Conservation (phyloP, 2,888 invertebrate species). For the Peribatodes rhomboidaria region DNA sequence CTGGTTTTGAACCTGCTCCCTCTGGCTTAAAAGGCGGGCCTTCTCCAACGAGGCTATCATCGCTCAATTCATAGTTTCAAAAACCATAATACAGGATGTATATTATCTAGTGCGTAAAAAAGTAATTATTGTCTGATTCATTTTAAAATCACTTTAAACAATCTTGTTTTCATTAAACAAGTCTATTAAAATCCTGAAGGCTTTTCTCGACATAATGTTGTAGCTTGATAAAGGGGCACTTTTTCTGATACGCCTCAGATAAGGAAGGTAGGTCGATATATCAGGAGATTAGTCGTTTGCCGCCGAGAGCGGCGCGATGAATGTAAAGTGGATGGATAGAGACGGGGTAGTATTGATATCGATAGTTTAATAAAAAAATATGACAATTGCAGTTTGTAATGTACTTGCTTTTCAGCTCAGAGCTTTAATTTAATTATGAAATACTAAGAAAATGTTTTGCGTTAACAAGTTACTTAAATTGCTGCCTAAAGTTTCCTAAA, state of each 20-base stretch:
- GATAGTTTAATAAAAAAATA: slow-evolving; percentile 16
- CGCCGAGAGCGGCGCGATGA: slow-evolving; percentile 69
- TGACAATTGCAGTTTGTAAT: not conserved
- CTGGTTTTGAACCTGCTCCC: too few relatives aligned
- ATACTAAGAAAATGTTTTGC: too few relatives aligned
- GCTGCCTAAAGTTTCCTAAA: too few relatives aligned
- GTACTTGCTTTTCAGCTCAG: not conserved
- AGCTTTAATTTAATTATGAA: too few relatives aligned
- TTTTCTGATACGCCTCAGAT: slow-evolving; percentile 78
- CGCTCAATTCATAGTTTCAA: too few relatives aligned
- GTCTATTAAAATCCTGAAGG: slow-evolving; percentile 47
- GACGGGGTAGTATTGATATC: slow-evolving; percentile 46
- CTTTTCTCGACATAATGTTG: slow-evolving; percentile 62
- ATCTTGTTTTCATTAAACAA: slow-evolving; percentile 23
- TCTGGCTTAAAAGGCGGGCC: too few relatives aligned
- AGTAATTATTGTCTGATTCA: not conserved
- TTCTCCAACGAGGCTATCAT: too few relatives aligned
- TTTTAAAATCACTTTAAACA: not conserved
- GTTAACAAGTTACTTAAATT: too few relatives aligned
- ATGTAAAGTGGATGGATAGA: slow-evolving; percentile 73
- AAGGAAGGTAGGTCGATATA: slow-evolving; percentile 83
- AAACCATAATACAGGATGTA: not conserved
- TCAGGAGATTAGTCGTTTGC: slow-evolving; percentile 83
- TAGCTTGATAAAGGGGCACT: slow-evolving; percentile 76
- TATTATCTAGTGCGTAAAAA: not conserved